These are phyloP conservation scores for Stictocephala bisonia DNA, from an alignment of 2,888 invertebrate genomes.

Conservation along the genomic window DNA sequence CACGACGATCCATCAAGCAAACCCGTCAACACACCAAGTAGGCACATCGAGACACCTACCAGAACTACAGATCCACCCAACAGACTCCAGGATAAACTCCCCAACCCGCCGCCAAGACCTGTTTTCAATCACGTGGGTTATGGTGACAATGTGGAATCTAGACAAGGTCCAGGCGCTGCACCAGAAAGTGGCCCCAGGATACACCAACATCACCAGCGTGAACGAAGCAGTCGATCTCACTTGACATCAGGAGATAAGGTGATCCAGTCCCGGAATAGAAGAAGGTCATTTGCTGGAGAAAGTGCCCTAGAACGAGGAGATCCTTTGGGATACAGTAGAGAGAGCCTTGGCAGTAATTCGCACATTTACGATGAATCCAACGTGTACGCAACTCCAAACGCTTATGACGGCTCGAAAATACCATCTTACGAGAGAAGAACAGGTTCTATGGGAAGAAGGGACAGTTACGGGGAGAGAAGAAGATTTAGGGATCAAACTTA, in stretches of 20 bases:
- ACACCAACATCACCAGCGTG: conserved; percentile 2
- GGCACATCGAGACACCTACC: not conserved
- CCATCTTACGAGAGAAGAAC: conserved; percentile 31
- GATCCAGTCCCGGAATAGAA: conserved; percentile 22
- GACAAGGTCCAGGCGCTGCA: not conserved
- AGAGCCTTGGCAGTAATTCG: conserved; percentile 1
- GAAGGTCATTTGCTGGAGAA: conserved; percentile 26
- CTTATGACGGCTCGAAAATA: conserved; percentile 19
- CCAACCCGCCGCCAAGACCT: not conserved
- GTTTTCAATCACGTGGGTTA: conserved; percentile 22
- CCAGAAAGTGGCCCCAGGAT: conserved; percentile 1
- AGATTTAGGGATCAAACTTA: conserved; percentile 18
- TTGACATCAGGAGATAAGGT: conserved; percentile 10
- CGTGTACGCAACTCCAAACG: not conserved
- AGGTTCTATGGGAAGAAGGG: conserved; percentile 22
- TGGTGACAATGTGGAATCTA: not conserved
- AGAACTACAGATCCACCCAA: not conserved
- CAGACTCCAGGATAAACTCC: not conserved
- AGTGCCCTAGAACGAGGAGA: conserved; percentile 12
- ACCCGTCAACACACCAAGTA: no score
- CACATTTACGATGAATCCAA: conserved; percentile 10
- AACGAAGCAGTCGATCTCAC: not conserved
- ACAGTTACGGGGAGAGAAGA: conserved; percentile 20
- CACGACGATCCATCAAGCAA: no score
- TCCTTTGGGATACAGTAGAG: not conserved